Evolutionary conservation across 2,888 invertebrate species (phyloP).

Genomic region (Schrankia costaestrigalis): DNA sequence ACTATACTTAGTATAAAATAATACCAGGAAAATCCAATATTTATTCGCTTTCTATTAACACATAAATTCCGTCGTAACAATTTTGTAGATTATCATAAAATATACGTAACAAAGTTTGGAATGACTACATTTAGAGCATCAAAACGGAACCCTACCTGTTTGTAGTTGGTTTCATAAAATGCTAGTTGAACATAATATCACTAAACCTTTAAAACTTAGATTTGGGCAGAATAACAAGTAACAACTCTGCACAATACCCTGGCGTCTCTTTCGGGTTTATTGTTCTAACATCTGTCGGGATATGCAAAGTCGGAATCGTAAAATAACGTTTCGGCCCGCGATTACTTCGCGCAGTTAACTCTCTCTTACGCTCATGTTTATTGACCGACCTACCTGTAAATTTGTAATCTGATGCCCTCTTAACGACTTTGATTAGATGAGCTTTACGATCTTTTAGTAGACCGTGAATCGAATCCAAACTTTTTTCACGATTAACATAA

Average conservation of each 20-base stretch:
- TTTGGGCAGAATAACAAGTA: constrained; percentile 54
- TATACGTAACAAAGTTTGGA: constrained; percentile 27
- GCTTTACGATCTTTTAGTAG: constrained; percentile 47
- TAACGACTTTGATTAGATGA: constrained; percentile 60
- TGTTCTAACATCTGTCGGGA: constrained; percentile 70
- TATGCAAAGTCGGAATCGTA: constrained; percentile 72
- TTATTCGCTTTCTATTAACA: no score
- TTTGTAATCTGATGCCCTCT: constrained; percentile 61
- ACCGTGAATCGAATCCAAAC: constrained; percentile 34
- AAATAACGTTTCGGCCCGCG: constrained; percentile 58
- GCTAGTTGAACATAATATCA: constrained; percentile 47
- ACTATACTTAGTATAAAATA: constrained; percentile 16
- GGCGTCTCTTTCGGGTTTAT: constrained; percentile 63
- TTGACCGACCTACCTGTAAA: constrained; percentile 69
- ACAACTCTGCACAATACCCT: constrained; percentile 48
- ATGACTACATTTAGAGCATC: constrained; percentile 27
- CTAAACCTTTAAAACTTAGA: constrained; percentile 55
- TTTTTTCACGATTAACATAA: constrained; percentile 26
- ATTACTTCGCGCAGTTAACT: constrained; percentile 69
- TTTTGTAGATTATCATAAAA: constrained; percentile 31
- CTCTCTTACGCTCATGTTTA: constrained; percentile 72
- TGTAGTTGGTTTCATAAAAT: constrained; percentile 47
- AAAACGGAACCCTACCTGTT: constrained; percentile 30
- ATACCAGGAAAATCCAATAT: constrained; percentile 15
- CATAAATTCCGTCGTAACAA: constrained; percentile 29